phyloP scores from a whole-genome alignment of 2,797 vertebrate genomes.

The Bryconaethiops microstoma region DNA sequence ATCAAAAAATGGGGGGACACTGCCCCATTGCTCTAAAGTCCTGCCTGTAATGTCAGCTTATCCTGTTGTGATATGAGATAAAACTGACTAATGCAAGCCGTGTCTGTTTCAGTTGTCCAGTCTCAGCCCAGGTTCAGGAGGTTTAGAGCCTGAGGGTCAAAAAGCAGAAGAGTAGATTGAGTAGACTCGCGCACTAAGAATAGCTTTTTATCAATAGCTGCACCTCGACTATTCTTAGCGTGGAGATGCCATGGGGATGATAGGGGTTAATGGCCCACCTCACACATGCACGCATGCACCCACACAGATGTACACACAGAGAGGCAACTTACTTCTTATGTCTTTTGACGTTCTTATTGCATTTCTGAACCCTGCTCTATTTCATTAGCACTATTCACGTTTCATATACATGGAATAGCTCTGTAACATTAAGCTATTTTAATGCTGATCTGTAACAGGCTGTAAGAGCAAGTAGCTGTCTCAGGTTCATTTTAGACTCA shows the following conservation, averaged over 20 bases:
- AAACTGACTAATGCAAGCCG: background rate
- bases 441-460: background rate
- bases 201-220: slow-evolving; percentile 27
- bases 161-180: slow-evolving; percentile 11
- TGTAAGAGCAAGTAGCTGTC: background rate
- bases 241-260: slow-evolving; percentile 23
- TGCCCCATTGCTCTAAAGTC: background rate
- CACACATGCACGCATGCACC: background rate
- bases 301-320: background rate
- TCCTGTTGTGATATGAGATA: too few relatives aligned
- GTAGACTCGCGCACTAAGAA: background rate
- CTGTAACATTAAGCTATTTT: too few relatives aligned
- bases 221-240: slow-evolving; percentile 9
- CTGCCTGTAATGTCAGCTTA: too few relatives aligned
- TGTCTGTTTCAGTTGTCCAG: background rate
- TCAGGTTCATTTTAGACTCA: background rate
- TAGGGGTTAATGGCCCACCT: slow-evolving; percentile 14
- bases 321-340: background rate
- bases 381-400: too few relatives aligned
- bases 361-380: background rate
- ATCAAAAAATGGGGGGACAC: background rate
- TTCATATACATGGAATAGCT: too few relatives aligned
- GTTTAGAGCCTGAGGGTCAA: background rate
- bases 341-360: background rate
- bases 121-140: background rate